Conservation (phyloP, 2,797 vertebrate species). For the Sebastes dallii region DNA sequence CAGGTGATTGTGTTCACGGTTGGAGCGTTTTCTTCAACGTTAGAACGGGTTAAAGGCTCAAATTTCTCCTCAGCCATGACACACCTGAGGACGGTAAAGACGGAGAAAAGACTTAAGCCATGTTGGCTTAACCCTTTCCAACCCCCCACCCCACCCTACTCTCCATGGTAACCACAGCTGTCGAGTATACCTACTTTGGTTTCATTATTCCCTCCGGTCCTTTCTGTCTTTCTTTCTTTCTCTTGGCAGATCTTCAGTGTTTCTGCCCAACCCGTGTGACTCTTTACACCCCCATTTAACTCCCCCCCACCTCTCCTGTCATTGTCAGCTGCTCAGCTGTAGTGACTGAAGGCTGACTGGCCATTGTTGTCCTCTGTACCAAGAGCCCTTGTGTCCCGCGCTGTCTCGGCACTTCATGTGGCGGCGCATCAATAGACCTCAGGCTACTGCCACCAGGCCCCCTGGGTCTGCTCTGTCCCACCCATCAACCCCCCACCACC, state of each 20-base stretch:
- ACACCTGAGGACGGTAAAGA: not conserved
- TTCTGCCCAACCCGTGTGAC: constrained; percentile 7
- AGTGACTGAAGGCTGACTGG: constrained; percentile 39
- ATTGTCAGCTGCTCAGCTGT: constrained; percentile 52
- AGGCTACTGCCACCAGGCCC: constrained; percentile 28
- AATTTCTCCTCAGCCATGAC: not conserved
- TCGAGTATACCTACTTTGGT: constrained; percentile 23
- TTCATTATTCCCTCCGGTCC: constrained; percentile 24
- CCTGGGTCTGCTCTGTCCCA: not conserved
- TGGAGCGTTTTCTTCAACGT: constrained; percentile 3
- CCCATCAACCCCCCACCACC: not conserved
- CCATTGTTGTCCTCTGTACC: constrained; percentile 69
- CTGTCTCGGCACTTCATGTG: constrained; percentile 51
- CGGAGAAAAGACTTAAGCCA: not conserved
- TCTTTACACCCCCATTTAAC: constrained; percentile 13
- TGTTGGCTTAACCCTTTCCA: not conserved
- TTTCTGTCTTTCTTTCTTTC: constrained; percentile 3
- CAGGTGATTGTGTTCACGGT: constrained; percentile 6
- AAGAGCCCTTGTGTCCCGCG: constrained; percentile 59
- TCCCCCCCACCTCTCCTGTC: not conserved
- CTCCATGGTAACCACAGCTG: constrained; percentile 26
- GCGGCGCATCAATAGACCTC: constrained; percentile 45
- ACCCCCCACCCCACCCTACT: not conserved
- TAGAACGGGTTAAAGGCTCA: not conserved
- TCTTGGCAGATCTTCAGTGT: not conserved